Base-by-base conservation (phyloP, 2,888 invertebrate species). In the Bibio marci region DNA sequence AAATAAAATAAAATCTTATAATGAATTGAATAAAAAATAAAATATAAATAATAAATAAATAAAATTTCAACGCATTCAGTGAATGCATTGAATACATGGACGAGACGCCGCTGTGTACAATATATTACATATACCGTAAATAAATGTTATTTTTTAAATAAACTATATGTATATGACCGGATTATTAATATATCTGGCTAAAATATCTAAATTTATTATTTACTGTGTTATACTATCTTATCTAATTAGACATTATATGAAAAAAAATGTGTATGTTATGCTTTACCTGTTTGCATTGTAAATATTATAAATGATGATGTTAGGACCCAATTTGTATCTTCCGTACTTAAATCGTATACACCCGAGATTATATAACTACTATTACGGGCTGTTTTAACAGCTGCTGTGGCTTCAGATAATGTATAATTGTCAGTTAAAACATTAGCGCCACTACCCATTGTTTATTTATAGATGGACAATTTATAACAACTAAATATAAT, bases 221-320 rank as follows among this genome's bases (percentile, higher is more conserved):
- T 5, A 17, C 14, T 19, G 36, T 17, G 18, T 30, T 27, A 17
- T 22, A 19, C 28, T n/a, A 7, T 28, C 3, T 8, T 28, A 28
- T 8, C 12, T 4, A 28, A 28, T 13, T 32, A 15, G 5, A n/a
- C 13, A 4, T 4, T n/a, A 28, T 7, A 11, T 28, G 5, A 28
- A 7, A 8, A 28, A 28, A 28, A 28, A n/a, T 30, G n/a, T 13
- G 3, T 17, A 10, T 52, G 52, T 58, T n/a, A n/a, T n/a, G n/a
- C n/a, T n/a, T n/a, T n/a, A 82, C 85, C 88, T 45, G 88, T 87
- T 66, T 88, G 88, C 90, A 90, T 90, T 1, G 88, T 88, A 57
- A 90, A 87, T 47, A 88, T 85, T 51, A 90, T 86, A 55, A 90
- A 88, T 0, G 87, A 79, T 38, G 81, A 82, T 1, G 87, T 83